phyloP scores from a whole-genome alignment of 2,113 vertebrate species.

The Percopsis transmontana region DNA sequence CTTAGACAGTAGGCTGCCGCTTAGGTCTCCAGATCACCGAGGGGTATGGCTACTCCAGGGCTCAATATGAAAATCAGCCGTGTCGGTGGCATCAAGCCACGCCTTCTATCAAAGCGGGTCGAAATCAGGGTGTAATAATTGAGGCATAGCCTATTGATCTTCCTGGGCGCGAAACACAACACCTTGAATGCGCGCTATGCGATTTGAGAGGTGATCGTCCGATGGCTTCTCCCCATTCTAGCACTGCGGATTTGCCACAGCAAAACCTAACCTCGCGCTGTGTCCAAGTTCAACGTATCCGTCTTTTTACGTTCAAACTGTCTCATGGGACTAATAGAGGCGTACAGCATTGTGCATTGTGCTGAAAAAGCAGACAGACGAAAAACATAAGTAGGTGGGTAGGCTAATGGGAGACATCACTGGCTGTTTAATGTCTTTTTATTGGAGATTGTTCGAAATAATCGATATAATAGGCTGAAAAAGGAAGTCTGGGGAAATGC shows the following conservation, averaged over 20 bases:
- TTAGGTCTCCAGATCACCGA: slow-evolving; percentile 51
- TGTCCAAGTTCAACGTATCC: neutral
- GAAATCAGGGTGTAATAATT: slow-evolving; percentile 44
- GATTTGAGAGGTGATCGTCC: slow-evolving; percentile 52
- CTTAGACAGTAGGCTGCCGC: slow-evolving; percentile 25
- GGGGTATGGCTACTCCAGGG: slow-evolving; percentile 30
- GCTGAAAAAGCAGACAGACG: slow-evolving; percentile 39
- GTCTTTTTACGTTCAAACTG: neutral
- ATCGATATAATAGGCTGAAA: neutral
- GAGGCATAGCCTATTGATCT: slow-evolving; percentile 48
- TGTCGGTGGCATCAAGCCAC: slow-evolving; percentile 73
- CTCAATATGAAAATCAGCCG: slow-evolving; percentile 64
- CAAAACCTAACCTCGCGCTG: no score
- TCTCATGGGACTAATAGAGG: slow-evolving; percentile 27
- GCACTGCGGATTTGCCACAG: neutral
- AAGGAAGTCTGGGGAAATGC: no score
- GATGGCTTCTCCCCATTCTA: neutral
- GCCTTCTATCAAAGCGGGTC: slow-evolving; percentile 61
- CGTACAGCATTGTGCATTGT: slow-evolving; percentile 26
- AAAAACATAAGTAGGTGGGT: slow-evolving; percentile 27
- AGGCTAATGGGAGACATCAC: neutral
- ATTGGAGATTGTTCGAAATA: no score
- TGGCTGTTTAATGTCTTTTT: neutral
- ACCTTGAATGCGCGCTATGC: slow-evolving; percentile 41
- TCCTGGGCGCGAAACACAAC: slow-evolving; percentile 33